Percentiles rank a stretch among this genome's conserved stretches.
phyloP scores from a whole-genome alignment of 2,797 vertebrate genomes.

The Poeciliopsis paucimaculata region DNA sequence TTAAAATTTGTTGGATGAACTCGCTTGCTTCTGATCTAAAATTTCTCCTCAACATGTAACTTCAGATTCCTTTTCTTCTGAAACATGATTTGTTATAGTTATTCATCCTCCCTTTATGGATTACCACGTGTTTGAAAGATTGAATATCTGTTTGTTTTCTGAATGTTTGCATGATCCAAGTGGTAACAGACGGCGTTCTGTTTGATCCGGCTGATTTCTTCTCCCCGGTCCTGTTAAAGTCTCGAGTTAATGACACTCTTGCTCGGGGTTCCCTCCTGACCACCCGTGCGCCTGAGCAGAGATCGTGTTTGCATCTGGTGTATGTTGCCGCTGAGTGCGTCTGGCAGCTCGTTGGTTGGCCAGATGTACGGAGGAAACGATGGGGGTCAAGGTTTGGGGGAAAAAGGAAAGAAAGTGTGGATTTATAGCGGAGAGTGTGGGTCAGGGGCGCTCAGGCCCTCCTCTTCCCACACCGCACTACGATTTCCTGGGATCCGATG shows the following conservation, averaged over 20 bases:
- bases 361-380: conserved; percentile 45
- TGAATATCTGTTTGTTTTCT: background rate
- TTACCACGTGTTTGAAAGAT: background rate
- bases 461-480: conserved; percentile 50
- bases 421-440: conserved; percentile 65
- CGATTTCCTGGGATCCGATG: conserved; percentile 70
- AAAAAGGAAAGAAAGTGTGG: conserved; percentile 17
- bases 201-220: background rate
- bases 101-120: background rate
- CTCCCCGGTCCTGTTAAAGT: conserved; percentile 19
- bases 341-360: conserved; percentile 34
- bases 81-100: background rate
- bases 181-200: background rate
- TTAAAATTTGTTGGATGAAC: background rate
- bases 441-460: conserved; percentile 45
- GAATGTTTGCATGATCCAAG: background rate
- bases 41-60: background rate
- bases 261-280: conserved; percentile 27
- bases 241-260: conserved; percentile 6
- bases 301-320: conserved; percentile 46
- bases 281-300: conserved; percentile 38
- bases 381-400: conserved; percentile 44
- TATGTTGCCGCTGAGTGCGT: conserved; percentile 29
- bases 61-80: background rate
- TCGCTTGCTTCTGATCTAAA: background rate